These are phyloP conservation scores for Cichlasoma orientale DNA, from an alignment of 2,797 vertebrate genomes.

Conservation along the genomic window DNA sequence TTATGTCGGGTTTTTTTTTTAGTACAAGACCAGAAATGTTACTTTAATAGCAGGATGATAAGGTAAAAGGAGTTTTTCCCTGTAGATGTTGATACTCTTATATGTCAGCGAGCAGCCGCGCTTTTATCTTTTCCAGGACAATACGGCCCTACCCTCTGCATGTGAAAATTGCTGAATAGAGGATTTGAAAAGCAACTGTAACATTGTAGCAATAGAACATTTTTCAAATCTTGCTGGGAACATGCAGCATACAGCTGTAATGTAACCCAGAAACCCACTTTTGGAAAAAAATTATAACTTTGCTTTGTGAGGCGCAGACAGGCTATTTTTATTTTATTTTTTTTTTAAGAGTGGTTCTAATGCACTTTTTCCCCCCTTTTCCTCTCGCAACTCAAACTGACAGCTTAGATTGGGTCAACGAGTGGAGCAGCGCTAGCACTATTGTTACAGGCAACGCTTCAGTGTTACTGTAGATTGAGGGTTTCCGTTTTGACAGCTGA, in stretches of 20 bases:
- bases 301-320: constrained; percentile 30
- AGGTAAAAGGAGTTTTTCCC: background rate
- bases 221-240: constrained; percentile 10
- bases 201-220: constrained; percentile 6
- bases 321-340: background rate
- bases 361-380: constrained; percentile 6
- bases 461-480: constrained; percentile 63
- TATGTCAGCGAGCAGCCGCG: background rate
- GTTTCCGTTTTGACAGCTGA: constrained; percentile 71
- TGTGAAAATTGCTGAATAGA: background rate
- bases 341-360: constrained; percentile 37
- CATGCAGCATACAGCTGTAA: constrained; percentile 10
- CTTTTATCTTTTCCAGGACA: background rate
- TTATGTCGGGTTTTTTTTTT: background rate
- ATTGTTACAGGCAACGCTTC: constrained; percentile 53
- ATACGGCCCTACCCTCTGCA: background rate
- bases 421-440: constrained; percentile 44
- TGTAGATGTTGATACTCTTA: background rate
- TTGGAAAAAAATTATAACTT: constrained; percentile 59
- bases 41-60: background rate
- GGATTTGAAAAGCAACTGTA: constrained; percentile 2
- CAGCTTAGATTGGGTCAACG: constrained; percentile 62
- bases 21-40: background rate
- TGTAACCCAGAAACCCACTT: constrained; percentile 68
- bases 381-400: constrained; percentile 42